phyloP scores from a whole-genome alignment of 2,113 vertebrate species.

The Sciurus niger region DNA sequence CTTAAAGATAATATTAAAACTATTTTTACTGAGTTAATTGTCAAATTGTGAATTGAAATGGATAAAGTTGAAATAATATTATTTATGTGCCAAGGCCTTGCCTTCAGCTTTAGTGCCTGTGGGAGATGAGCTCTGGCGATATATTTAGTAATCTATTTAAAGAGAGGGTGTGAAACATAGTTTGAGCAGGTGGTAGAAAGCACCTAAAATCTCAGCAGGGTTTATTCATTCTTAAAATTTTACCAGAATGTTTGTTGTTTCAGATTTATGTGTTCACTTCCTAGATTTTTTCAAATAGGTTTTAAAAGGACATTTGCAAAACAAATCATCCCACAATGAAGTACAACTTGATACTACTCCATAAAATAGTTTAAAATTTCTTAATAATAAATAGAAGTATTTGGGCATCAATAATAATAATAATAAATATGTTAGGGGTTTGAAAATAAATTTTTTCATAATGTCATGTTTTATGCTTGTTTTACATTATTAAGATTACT shows the following conservation, averaged over 20 bases:
- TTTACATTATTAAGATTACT: background rate
- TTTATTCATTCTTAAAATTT: slow-evolving; percentile 55
- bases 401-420: background rate
- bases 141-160: slow-evolving; percentile 59
- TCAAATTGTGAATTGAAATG: slow-evolving; percentile 5
- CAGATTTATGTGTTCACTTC: background rate
- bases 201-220: background rate
- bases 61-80: slow-evolving; percentile 14
- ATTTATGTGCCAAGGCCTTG: slow-evolving; percentile 43
- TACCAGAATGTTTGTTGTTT: background rate
- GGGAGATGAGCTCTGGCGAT: background rate
- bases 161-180: slow-evolving; percentile 60
- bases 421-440: background rate
- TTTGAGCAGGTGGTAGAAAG: slow-evolving; percentile 57
- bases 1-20: slow-evolving; percentile 9
- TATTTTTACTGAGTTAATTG: background rate
- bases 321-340: background rate
- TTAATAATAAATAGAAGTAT: background rate
- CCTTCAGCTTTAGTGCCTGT: background rate
- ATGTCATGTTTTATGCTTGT: background rate
- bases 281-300: background rate
- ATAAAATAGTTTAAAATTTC: background rate
- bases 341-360: background rate
- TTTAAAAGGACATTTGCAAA: background rate
- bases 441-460: background rate